These are phyloP conservation scores for Caenorhabditis sp. DNA, from an alignment of 2,888 invertebrate genomes.

Conservation along the genomic window DNA sequence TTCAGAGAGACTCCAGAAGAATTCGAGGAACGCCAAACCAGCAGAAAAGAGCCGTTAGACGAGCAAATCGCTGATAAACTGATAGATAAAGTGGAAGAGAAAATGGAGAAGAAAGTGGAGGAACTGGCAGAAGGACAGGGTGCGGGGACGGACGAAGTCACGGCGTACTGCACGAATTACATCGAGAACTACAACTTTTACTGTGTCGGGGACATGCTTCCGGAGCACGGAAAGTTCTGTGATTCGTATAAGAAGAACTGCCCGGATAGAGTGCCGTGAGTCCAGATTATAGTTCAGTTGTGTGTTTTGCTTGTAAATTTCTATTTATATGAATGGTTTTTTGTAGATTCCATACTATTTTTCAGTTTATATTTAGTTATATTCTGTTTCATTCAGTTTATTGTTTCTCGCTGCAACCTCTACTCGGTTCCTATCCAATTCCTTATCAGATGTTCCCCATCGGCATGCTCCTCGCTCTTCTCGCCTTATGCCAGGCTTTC, in stretches of 20 bases:
- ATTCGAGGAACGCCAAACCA: slow-evolving; percentile 30
- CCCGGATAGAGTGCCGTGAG: slow-evolving; percentile 67
- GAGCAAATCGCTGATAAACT: neutral
- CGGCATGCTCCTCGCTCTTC: neutral
- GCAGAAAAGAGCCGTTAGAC: neutral
- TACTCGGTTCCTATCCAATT: too few species aligned
- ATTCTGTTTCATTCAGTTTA: slow-evolving; percentile 3
- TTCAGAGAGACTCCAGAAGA: slow-evolving; percentile 53
- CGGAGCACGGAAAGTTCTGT: slow-evolving; percentile 73
- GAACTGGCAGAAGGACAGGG: slow-evolving; percentile 44
- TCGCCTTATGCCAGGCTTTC: slow-evolving; percentile 24
- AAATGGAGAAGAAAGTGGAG: slow-evolving; percentile 16
- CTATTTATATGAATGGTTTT: slow-evolving; percentile 1
- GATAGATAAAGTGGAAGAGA: neutral
- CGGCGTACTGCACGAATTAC: slow-evolving; percentile 73
- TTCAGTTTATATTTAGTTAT: too few species aligned
- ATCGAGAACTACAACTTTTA: slow-evolving; percentile 76
- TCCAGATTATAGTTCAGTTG: slow-evolving; percentile 8
- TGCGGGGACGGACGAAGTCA: slow-evolving; percentile 50
- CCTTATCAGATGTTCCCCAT: neutral
- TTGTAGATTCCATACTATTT: too few species aligned
- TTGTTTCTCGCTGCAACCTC: too few species aligned
- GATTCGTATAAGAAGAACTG: slow-evolving; percentile 73
- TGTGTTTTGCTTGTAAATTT: slow-evolving; percentile 2
- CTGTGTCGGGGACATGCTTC: slow-evolving; percentile 69